Conservation (phyloP, 2,888 invertebrate genomes). For the Drosophila leonis region DNA sequence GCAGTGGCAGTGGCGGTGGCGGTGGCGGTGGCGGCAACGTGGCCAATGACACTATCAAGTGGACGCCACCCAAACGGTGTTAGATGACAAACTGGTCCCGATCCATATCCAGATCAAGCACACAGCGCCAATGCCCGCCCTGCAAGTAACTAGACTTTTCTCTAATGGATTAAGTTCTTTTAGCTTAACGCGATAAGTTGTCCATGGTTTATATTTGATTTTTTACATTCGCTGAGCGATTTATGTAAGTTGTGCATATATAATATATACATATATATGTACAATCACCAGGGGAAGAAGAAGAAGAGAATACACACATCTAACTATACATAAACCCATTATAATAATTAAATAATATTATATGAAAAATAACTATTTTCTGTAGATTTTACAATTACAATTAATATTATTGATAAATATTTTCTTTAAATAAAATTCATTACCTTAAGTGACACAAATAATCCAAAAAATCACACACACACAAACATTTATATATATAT, state of each 20-base stretch:
- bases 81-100: background rate
- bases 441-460: slow-evolving; percentile 48
- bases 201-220: background rate
- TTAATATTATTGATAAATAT: slow-evolving; percentile 49
- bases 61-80: slow-evolving; percentile 9
- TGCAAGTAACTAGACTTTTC: slow-evolving; percentile 1
- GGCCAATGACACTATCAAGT: slow-evolving; percentile 24
- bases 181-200: slow-evolving; percentile 8
- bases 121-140: background rate
- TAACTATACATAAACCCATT: slow-evolving; percentile 21
- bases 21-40: background rate
- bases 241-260: slow-evolving; percentile 19
- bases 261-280: slow-evolving; percentile 19
- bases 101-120: slow-evolving; percentile 6
- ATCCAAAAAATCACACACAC: slow-evolving; percentile 54
- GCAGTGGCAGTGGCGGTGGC: slow-evolving; percentile 10
- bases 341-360: slow-evolving; percentile 8
- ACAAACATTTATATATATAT: slow-evolving; percentile 11
- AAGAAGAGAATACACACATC: slow-evolving; percentile 18
- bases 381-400: slow-evolving; percentile 48
- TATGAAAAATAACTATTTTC: slow-evolving; percentile 38
- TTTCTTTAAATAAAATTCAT: slow-evolving; percentile 45
- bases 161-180: slow-evolving; percentile 6
- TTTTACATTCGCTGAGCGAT: slow-evolving; percentile 31
- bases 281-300: background rate